A percentile compares a stretch with the other conserved stretches of the same genome.
These are phyloP conservation scores for Microdon myrmicae DNA, from an alignment of 2,888 invertebrate genomes.

Conservation along the genomic window DNA sequence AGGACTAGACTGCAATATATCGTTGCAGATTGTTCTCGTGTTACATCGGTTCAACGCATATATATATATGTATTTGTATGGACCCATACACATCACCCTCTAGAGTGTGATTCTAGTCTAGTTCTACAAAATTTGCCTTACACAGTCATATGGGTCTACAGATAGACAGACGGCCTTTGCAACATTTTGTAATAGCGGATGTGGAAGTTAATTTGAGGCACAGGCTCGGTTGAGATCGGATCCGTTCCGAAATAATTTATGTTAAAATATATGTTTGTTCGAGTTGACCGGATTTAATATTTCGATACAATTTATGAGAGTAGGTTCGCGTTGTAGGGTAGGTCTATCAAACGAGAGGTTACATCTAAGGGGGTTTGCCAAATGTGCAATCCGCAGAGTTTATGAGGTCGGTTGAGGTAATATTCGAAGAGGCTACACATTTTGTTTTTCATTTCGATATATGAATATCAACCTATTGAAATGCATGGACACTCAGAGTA, in stretches of 20 bases:
- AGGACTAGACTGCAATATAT: constrained; percentile 30
- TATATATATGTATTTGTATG: too few relatives aligned
- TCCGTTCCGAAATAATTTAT: constrained; percentile 47
- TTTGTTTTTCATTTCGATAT: too few relatives aligned
- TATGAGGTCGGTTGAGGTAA: too few relatives aligned
- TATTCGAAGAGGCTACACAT: too few relatives aligned
- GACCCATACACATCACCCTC: constrained; percentile 34
- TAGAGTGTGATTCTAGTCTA: constrained; percentile 38
- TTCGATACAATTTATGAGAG: constrained; percentile 36
- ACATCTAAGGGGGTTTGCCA: too few relatives aligned
- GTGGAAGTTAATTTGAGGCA: constrained; percentile 21
- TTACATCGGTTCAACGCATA: constrained; percentile 47
- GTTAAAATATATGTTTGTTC: constrained; percentile 34
- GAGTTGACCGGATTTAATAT: constrained; percentile 51
- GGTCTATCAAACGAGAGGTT: too few relatives aligned
- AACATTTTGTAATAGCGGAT: constrained; percentile 12
- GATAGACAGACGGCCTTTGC: neutral
- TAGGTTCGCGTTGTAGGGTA: too few relatives aligned
- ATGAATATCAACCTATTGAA: too few relatives aligned
- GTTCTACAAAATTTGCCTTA: constrained; percentile 39
- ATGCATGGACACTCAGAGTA: too few relatives aligned
- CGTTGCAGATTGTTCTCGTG: constrained; percentile 47
- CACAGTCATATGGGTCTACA: constrained; percentile 5
- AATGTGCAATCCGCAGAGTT: too few relatives aligned
- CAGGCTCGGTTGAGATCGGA: constrained; percentile 34